A percentile compares a stretch with the other conserved stretches of the same genome.
phyloP scores from a whole-genome alignment of 1,140 invertebrate species.

The Achroia grisella region DNA sequence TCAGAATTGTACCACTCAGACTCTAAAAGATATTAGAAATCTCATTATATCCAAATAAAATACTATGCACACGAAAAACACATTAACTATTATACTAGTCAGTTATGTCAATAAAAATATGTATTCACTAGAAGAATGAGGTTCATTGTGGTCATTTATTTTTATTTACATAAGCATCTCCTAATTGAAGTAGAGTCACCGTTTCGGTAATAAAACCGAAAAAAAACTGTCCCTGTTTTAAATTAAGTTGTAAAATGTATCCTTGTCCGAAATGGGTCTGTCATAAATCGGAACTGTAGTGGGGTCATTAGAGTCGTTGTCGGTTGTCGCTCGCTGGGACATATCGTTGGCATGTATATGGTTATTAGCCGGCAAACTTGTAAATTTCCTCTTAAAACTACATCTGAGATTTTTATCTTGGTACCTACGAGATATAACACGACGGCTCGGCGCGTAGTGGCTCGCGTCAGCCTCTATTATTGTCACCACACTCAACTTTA shows the following conservation, averaged over 20 bases:
- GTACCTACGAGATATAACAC: constrained; percentile 29
- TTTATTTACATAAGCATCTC: no score
- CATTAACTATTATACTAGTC: no score
- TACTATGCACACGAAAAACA: no score
- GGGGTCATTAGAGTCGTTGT: constrained; percentile 49
- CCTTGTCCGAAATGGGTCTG: constrained; percentile 40
- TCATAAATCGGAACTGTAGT: constrained; percentile 56
- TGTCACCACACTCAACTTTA: constrained; percentile 45
- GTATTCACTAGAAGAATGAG: no score
- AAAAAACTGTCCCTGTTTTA: constrained; percentile 28
- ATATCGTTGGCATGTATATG: constrained; percentile 51
- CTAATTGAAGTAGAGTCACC: constrained; percentile 1
- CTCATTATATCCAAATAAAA: no score
- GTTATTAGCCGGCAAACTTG: constrained; percentile 57
- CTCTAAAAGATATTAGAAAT: no score
- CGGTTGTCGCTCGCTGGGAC: constrained; percentile 24
- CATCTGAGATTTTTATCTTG: constrained; percentile 52
- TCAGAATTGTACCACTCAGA: no score
- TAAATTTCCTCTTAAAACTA: constrained; percentile 57
- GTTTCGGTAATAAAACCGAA: constrained; percentile 9
- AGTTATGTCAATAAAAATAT: no score
- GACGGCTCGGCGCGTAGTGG: constrained; percentile 16
- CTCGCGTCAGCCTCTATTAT: constrained; percentile 37
- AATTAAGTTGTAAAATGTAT: constrained; percentile 61
- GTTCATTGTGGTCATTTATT: no score